Evolutionary conservation across 2,888 invertebrate species (phyloP).

Genomic region (Acleris sparsana): DNA sequence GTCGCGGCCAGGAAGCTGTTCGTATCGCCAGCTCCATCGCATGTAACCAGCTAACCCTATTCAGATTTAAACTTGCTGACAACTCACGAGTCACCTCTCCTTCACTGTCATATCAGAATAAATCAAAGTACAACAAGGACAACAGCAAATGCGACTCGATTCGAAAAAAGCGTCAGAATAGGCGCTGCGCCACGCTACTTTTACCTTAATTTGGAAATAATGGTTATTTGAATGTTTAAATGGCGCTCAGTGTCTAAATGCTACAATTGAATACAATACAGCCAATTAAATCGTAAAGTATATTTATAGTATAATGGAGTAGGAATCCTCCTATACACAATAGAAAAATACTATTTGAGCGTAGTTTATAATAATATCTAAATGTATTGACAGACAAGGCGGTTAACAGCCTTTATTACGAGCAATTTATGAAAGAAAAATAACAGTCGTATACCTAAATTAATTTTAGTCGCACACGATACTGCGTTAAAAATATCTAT

Average conservation of each 20-base stretch:
- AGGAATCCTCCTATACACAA: no score
- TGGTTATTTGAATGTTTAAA: constrained; percentile 23
- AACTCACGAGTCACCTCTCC: constrained; percentile 33
- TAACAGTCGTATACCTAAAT: no score
- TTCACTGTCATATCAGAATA: constrained; percentile 11
- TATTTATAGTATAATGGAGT: not conserved
- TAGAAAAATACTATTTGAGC: no score
- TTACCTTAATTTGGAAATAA: constrained; percentile 18
- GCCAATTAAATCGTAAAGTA: constrained; percentile 13
- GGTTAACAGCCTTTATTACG: no score
- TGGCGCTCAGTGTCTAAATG: constrained; percentile 8
- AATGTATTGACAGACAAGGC: no score
- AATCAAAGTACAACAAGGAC: constrained; percentile 11
- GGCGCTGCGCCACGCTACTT: not conserved
- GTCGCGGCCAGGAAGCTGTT: constrained; percentile 71
- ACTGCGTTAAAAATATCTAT: no score
- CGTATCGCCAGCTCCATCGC: constrained; percentile 66
- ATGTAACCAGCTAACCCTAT: constrained; percentile 51
- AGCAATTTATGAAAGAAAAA: no score
- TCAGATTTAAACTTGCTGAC: constrained; percentile 45
- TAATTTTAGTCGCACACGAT: no score
- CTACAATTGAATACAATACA: constrained; percentile 10
- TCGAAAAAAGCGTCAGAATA: constrained; percentile 9
- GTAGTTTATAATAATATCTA: no score
- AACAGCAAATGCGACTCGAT: not conserved